phyloP scores from a whole-genome alignment of 2,797 vertebrate species.

The Poecilia picta region DNA sequence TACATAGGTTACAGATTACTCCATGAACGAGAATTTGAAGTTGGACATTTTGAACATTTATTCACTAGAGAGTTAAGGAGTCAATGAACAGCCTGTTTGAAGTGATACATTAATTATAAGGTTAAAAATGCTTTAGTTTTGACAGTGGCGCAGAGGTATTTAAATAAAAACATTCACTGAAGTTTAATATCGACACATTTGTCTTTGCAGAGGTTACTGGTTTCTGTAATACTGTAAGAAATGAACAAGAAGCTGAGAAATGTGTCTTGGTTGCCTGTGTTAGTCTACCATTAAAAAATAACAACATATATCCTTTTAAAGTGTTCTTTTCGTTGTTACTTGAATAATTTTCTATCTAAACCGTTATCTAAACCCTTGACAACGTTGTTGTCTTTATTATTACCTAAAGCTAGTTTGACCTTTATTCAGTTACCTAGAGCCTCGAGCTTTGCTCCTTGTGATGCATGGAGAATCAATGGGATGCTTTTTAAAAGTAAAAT shows the following conservation, averaged over 20 bases:
- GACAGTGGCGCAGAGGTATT: neutral
- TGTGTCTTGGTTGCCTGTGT: neutral
- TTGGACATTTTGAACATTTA: constrained; percentile 24
- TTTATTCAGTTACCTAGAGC: constrained; percentile 34
- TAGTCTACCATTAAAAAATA: neutral
- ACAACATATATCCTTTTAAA: neutral
- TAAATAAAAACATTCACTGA: neutral
- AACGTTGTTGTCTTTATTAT: constrained; percentile 9
- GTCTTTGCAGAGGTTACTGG: neutral
- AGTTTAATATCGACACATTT: neutral
- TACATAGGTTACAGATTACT: constrained; percentile 9
- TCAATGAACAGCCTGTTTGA: neutral
- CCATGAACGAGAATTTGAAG: neutral
- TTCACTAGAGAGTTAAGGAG: constrained; percentile 19
- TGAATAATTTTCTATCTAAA: neutral
- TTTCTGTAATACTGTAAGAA: neutral
- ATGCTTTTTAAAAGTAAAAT: constrained; percentile 44
- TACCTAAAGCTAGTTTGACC: constrained; percentile 32
- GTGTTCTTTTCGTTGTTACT: neutral
- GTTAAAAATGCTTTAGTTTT: neutral
- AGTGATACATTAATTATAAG: constrained; percentile 6
- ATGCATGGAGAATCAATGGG: constrained; percentile 50
- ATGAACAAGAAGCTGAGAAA: neutral
- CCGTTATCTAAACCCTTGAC: neutral
- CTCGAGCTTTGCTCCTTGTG: constrained; percentile 66